Base-by-base conservation (phyloP, 2,113 vertebrate genomes). In the Galbula dea region DNA sequence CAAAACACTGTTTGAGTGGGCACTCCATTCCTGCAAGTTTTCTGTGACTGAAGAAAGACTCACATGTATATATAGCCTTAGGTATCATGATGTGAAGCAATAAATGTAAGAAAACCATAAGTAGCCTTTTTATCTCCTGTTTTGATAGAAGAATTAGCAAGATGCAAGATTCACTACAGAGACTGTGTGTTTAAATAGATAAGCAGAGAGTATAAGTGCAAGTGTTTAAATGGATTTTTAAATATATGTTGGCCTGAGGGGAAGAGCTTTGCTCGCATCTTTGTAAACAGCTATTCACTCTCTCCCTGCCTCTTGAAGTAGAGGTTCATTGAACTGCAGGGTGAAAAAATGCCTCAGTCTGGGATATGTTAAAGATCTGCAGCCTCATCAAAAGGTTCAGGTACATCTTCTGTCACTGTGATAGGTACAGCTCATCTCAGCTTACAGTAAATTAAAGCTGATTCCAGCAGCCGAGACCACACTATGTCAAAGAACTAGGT, bases 381-480 rank as follows among this genome's bases (percentile, higher is more conserved):
- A 94, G 77, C 71, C 49, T 92, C 88, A 94, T 86, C 82, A 94
- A 85, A 96, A 95, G 69, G 52, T 74, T 95, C 86, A 88, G 83
- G 81, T 80, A 93, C 86, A 65, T 82, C 68, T 95, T 96, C 93
- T 90, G 90, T 94, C 72, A 83, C 55, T 61, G 32, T 86, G 93
- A 96, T 79, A 57, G 81, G 71, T 80, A 92, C 39, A 79, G 58
- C 72, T 95, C 88, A 94, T 82, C 72, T 90, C 75, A 39, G 41
- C 49, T 86, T 81, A 93, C 49, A 86, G 89, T 93, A 94, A 95
- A 95, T 94, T 92, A 95, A 94, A 94, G 72, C 67, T 48, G 72
- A 96, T 84, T 45, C 74, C 75, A 94, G 91, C 91, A 93, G 74
- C 86, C 94, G 91, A 95, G 85, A 79, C 72, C 88, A 78, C 66